A percentile compares a stretch with the other conserved stretches of the same genome.
Conservation (phyloP, 2,797 vertebrate species). For the Enteromius afrohamiltoni region DNA sequence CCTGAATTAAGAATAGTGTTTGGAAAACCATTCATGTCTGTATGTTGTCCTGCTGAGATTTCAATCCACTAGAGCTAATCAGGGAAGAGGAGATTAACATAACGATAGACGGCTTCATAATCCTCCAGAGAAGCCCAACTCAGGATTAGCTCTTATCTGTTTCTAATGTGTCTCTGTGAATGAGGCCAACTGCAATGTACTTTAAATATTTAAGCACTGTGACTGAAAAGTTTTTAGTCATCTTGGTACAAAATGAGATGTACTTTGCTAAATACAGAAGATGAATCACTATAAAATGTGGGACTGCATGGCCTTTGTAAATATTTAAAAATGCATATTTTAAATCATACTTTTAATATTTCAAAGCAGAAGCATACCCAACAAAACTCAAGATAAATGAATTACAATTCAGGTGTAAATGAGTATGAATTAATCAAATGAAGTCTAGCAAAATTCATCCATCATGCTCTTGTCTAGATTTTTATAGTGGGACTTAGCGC, state of each 20-base stretch:
- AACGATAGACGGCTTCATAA: constrained; percentile 44
- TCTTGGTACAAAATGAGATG: background rate
- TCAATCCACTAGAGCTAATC: constrained; percentile 51
- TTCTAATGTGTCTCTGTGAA: constrained; percentile 30
- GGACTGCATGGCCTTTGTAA: background rate
- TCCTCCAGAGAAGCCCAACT: constrained; percentile 27
- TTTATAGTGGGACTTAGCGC: background rate
- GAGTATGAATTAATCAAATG: background rate
- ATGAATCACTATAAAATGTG: background rate
- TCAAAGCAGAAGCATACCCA: background rate
- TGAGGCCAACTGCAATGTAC: background rate
- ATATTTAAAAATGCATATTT: background rate
- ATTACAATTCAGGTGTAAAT: background rate
- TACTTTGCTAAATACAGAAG: background rate
- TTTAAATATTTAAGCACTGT: background rate
- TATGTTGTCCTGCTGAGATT: constrained; percentile 27
- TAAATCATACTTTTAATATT: background rate
- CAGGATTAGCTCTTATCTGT: constrained; percentile 39
- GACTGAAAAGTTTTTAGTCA: background rate
- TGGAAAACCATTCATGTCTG: constrained; percentile 28
- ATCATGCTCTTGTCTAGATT: background rate
- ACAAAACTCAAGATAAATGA: background rate
- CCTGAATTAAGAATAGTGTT: constrained; percentile 23
- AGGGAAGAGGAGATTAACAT: constrained; percentile 48
- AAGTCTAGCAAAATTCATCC: background rate